Base-by-base conservation (phyloP, 2,797 vertebrate genomes). In the Tolypeutes matacus region DNA sequence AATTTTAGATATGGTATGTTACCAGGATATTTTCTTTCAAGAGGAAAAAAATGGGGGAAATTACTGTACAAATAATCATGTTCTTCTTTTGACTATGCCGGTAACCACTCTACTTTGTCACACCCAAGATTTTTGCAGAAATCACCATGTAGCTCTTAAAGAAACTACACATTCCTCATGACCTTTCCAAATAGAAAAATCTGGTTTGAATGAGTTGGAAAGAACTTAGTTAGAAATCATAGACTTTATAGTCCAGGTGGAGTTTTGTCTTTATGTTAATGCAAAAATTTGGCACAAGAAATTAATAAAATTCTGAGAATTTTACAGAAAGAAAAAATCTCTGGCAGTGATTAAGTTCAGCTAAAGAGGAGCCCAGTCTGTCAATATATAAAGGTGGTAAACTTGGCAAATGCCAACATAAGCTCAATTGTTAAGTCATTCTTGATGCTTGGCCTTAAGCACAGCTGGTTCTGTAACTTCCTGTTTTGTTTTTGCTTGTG, bases 1-100 rank as follows among this genome's bases (percentile, higher is more conserved):
- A 81, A 89, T 83, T 96, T 97, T 97, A 96, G 96, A 94, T 89
- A 83, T 84, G n/a, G 60, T 96, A 5, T 85, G 75, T 65, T 93
- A 92, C 70, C 65, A 86, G 78, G 85, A 81, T 93, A 83, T 92
- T 94, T 92, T 94, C 78, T 92, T 94, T 78, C 67, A 95, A 58
- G 34, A 93, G 58, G 10, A 88, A 80, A 86, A 89, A 82, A n/a
- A 14, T 6, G 92, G 87, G 94, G 87, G 86, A 94, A 95, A 96
- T 94, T 87, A 87, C 96, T 91, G 77, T 77, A 69, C 39, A 92
- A 86, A 91, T 76, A 94, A 95, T 36, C 15, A 3, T 69, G 89
- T 72, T 39, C n/a, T 42, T 86, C 69, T 92, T 65, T 53, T 65
- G 53, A 69, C 39, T 1, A 23, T 34, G 53, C 49, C 56, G 1